These are phyloP conservation scores for Alviniconcha marisindica DNA, from an alignment of 1,140 invertebrate genomes.

Conservation along the genomic window DNA sequence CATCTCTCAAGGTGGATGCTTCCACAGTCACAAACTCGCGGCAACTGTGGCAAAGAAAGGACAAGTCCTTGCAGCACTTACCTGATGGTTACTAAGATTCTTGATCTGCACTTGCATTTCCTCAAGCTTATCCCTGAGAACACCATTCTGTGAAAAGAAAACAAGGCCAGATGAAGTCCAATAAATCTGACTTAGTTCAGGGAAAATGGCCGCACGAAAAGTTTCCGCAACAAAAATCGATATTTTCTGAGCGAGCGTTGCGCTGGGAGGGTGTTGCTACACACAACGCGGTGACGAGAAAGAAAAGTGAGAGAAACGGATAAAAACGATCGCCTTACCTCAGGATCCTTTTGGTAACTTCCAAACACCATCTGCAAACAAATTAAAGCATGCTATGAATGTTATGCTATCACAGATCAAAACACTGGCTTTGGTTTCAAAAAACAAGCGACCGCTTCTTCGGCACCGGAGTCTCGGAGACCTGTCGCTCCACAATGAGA, in stretches of 20 bases:
- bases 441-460: conserved; percentile 2
- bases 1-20: conserved; percentile 45
- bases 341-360: conserved; percentile 65
- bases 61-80: conserved; percentile 48
- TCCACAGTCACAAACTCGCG: conserved; percentile 1
- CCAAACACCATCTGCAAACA: conserved; percentile 66
- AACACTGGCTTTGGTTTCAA: background rate
- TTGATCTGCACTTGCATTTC: conserved; percentile 68
- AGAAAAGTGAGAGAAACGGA: conserved; percentile 38
- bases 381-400: conserved; percentile 18
- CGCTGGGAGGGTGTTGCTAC: conserved; percentile 44
- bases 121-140: conserved; percentile 61
- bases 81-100: conserved; percentile 69
- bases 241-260: conserved; percentile 45
- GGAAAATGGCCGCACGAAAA: conserved; percentile 53
- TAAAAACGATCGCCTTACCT: conserved; percentile 56
- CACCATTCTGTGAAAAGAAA: conserved; percentile 62
- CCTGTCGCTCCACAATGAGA: conserved; percentile 7
- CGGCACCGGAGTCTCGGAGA: conserved; percentile 17
- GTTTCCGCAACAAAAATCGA: conserved; percentile 62
- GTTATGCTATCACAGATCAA: no score
- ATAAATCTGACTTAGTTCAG: conserved; percentile 47
- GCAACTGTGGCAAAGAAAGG: background rate
- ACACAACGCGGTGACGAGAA: conserved; percentile 19
- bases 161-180: conserved; percentile 25